These are phyloP conservation scores for Plodia interpunctella DNA, from an alignment of 1,140 invertebrate species.

Conservation along the genomic window DNA sequence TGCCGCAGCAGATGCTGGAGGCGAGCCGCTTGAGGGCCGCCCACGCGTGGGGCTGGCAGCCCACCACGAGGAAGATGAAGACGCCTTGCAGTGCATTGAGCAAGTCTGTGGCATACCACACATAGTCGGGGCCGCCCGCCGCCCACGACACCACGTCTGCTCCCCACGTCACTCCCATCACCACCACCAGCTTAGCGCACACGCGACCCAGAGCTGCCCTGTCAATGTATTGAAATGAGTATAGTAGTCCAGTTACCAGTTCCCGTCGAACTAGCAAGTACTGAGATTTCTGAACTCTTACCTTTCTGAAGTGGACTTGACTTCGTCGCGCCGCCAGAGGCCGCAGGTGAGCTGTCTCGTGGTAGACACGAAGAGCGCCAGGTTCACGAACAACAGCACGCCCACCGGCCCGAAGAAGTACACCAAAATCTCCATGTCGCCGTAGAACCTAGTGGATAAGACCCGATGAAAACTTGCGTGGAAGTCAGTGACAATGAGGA, in stretches of 20 bases:
- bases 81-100: constrained; percentile 91
- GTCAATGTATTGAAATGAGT: constrained; percentile 28
- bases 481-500: no score
- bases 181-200: constrained; percentile 89
- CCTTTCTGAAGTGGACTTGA: constrained; percentile 91
- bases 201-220: constrained; percentile 87
- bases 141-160: constrained; percentile 86
- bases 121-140: constrained; percentile 85
- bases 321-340: constrained; percentile 90
- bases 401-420: constrained; percentile 91
- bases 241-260: neutral
- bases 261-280: no score
- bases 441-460: constrained; percentile 77
- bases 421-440: constrained; percentile 86
- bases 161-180: constrained; percentile 92
- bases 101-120: constrained; percentile 89
- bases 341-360: constrained; percentile 91
- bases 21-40: constrained; percentile 50
- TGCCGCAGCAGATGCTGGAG: constrained; percentile 78
- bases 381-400: constrained; percentile 84
- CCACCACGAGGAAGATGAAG: constrained; percentile 93
- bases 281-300: no score
- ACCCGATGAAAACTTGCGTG: no score
- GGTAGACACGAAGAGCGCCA: constrained; percentile 87
- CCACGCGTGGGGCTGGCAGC: constrained; percentile 88